Evolutionary conservation across 2,113 vertebrate genomes (phyloP).

Genomic region (Grallaria varia): DNA sequence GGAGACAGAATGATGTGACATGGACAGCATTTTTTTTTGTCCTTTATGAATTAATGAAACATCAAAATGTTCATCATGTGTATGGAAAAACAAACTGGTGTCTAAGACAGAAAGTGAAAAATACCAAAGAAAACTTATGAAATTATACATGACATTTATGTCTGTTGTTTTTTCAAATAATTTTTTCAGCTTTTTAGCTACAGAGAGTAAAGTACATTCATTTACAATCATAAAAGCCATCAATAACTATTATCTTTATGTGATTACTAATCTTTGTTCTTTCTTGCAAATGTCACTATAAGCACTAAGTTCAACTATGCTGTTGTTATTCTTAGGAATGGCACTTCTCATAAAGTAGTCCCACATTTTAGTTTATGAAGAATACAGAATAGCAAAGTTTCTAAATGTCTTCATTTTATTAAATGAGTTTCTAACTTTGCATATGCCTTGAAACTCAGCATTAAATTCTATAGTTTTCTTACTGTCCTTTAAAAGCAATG

Average conservation of each 20-base stretch:
- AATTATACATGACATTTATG: neutral
- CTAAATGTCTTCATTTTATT: neutral
- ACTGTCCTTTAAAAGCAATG: neutral
- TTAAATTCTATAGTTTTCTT: neutral
- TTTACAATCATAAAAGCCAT: neutral
- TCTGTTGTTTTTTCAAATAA: neutral
- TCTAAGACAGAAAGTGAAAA: neutral
- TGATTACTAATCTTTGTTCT: neutral
- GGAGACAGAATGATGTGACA: neutral
- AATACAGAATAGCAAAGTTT: neutral
- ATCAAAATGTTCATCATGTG: neutral
- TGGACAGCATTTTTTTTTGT: neutral
- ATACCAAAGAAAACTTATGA: neutral
- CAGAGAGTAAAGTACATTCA: neutral
- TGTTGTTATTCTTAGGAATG: neutral
- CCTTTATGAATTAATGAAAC: neutral
- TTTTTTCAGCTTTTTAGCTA: neutral
- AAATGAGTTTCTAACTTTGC: neutral
- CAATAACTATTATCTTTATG: neutral
- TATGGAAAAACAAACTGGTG: neutral
- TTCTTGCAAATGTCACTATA: neutral
- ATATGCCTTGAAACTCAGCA: neutral
- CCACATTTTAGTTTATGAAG: neutral
- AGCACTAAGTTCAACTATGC: neutral
- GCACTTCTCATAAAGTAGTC: neutral